Conservation (phyloP, 2,888 invertebrate genomes). For the Harpagoxenus sublaevis region DNA sequence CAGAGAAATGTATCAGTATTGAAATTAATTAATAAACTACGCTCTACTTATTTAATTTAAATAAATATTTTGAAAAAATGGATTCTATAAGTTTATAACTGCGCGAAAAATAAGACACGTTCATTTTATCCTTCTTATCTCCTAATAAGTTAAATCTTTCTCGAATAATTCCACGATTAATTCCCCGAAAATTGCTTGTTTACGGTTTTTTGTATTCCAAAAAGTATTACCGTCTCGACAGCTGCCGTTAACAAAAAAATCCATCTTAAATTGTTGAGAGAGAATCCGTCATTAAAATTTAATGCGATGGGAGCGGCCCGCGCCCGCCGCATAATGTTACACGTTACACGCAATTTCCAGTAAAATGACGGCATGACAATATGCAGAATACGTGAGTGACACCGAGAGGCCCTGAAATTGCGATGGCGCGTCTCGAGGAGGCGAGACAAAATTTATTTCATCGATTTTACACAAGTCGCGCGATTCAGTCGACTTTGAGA, state of each 20-base stretch:
- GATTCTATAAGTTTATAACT: no score
- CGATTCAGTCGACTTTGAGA: conserved; percentile 31
- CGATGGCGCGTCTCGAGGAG: conserved; percentile 10
- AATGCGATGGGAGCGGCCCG: conserved; percentile 17
- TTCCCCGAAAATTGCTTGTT: neutral
- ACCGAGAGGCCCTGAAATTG: conserved; percentile 36
- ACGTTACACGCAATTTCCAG: conserved; percentile 50
- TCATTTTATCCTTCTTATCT: neutral
- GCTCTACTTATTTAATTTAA: neutral
- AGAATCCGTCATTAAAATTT: conserved; percentile 38
- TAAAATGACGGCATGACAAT: conserved; percentile 46
- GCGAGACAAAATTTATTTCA: conserved; percentile 37
- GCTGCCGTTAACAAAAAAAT: conserved; percentile 28
- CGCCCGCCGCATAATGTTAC: conserved; percentile 37
- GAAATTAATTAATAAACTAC: neutral
- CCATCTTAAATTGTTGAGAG: conserved; percentile 18
- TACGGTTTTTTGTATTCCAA: neutral
- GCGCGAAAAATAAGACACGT: neutral
- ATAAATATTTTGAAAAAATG: neutral
- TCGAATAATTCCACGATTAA: neutral
- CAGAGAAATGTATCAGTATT: conserved; percentile 5
- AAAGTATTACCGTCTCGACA: conserved; percentile 8
- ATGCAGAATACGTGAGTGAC: conserved; percentile 16
- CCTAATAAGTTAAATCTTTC: neutral
- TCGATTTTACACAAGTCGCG: conserved; percentile 36